Evolutionary conservation across 2,888 invertebrate genomes (phyloP), one percentile per base, ranked within the genome.

Genomic region (Tetragonula carbonaria): DNA sequence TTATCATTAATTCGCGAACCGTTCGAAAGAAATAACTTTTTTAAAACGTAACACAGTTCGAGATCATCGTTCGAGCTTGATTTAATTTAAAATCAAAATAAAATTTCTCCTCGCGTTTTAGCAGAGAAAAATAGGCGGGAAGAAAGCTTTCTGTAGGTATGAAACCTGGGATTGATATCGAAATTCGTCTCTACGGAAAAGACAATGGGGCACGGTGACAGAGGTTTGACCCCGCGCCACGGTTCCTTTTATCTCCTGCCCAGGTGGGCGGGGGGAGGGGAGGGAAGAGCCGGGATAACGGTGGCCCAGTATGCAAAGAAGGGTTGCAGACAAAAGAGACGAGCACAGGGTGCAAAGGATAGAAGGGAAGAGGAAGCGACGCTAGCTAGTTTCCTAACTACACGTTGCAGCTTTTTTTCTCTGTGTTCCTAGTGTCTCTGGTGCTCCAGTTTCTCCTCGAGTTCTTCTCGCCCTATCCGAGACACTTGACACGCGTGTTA

Each of bases 401-500:
- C 63, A 45, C 75, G 71, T 45, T 59, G 16, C 18, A n/a, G 67
- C 45, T 63, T 68, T 84, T 85, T 85, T 72, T 85, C 74, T 71
- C 74, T 80, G 55, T 63, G 63, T 70, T 76, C 62, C 62, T 77
- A 11, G 45, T 45, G 28, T 16, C 33, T 5, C 28, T 51, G 51
- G 79, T 87, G 86, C 74, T 85, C 86, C 84, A 87, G 66, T 90
- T 89, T 84, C 80, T 57, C 45, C 8, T 8, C 73, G 73, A 86
- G 79, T 80, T 85, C 78, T 62, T 85, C 78, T 62, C 77, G 23
- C 57, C 65, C 71, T 65, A 28, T n/a, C 28, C 28, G 21, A 57
- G 18, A 21, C 74, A 86, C 87, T 87, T 89, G 88, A 89, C 87
- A 89, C 87, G 81, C 84, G 88, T 86, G 80, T 80, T 74, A 84